phyloP scores from a whole-genome alignment of 2,113 vertebrate species.

The Copsychus sechellarum region DNA sequence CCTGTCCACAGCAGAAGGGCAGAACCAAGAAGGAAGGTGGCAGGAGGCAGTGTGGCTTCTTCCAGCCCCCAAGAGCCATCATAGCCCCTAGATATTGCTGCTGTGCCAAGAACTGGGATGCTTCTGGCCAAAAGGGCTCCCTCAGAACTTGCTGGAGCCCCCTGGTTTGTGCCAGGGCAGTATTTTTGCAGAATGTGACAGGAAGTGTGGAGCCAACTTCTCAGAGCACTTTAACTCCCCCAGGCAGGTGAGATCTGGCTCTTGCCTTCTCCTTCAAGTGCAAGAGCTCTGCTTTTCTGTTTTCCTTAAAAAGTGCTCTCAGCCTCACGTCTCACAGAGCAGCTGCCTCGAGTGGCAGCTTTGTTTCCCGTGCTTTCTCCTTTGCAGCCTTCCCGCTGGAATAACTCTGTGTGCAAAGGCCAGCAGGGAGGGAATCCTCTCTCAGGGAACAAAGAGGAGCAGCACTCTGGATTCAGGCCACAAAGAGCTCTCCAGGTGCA shows the following conservation, averaged over 20 bases:
- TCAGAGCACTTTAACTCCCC: not conserved
- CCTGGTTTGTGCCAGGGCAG: not conserved
- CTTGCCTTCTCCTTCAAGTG: not conserved
- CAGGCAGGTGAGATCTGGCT: not conserved
- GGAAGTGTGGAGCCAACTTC: not conserved
- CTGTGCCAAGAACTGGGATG: not conserved
- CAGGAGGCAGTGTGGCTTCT: not conserved
- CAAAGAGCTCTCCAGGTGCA: not conserved
- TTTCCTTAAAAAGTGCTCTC: not conserved
- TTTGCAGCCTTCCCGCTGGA: not conserved
- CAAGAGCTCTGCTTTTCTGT: not conserved
- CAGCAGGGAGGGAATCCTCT: not conserved
- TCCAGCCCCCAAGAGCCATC: not conserved
- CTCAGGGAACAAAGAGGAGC: not conserved
- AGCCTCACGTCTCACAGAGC: not conserved
- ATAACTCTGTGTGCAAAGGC: not conserved
- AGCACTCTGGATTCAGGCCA: not conserved
- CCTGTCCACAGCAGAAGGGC: not conserved
- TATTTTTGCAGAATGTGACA: not conserved
- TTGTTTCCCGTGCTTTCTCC: not conserved
- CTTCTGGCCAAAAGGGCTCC: not conserved
- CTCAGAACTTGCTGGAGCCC: not conserved
- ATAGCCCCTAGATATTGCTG: not conserved
- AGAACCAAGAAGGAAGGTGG: not conserved
- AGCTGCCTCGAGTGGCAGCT: constrained; percentile 10